A percentile compares a stretch with the other conserved stretches of the same genome.
phyloP scores from a whole-genome alignment of 2,888 invertebrate genomes.

The Xestia rhomboidea region DNA sequence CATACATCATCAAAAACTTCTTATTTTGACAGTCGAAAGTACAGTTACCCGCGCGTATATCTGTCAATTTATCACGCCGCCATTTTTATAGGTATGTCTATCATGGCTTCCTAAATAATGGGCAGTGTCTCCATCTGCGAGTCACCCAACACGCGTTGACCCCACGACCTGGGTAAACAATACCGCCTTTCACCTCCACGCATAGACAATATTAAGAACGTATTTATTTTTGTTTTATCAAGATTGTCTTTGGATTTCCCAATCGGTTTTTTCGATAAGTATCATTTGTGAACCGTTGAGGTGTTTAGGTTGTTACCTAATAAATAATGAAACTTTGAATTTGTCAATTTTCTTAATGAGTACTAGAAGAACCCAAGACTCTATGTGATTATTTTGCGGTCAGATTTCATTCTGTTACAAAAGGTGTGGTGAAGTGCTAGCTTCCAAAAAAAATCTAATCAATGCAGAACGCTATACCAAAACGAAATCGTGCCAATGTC shows the following conservation, averaged over 20 bases:
- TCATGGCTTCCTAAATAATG: conserved; percentile 68
- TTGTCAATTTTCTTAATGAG: background rate
- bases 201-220: conserved; percentile 69
- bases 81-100: conserved; percentile 63
- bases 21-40: conserved; percentile 55
- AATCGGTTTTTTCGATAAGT: conserved; percentile 52
- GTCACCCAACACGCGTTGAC: conserved; percentile 66
- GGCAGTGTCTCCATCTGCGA: conserved; percentile 60
- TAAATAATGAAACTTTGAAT: background rate
- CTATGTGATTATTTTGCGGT: background rate
- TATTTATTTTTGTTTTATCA: conserved; percentile 70
- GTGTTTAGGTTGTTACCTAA: conserved; percentile 20
- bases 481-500: conserved; percentile 15
- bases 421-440: background rate
- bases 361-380: background rate
- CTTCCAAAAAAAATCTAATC: background rate
- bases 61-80: conserved; percentile 68
- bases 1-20: conserved; percentile 56
- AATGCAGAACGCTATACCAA: background rate
- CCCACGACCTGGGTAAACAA: conserved; percentile 71
- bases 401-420: background rate
- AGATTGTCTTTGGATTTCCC: conserved; percentile 65
- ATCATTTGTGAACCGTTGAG: conserved; percentile 34
- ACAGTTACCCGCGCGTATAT: conserved; percentile 64
- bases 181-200: conserved; percentile 71